Base-by-base conservation (phyloP, 2,888 invertebrate species). In the Eupithecia insigniata region DNA sequence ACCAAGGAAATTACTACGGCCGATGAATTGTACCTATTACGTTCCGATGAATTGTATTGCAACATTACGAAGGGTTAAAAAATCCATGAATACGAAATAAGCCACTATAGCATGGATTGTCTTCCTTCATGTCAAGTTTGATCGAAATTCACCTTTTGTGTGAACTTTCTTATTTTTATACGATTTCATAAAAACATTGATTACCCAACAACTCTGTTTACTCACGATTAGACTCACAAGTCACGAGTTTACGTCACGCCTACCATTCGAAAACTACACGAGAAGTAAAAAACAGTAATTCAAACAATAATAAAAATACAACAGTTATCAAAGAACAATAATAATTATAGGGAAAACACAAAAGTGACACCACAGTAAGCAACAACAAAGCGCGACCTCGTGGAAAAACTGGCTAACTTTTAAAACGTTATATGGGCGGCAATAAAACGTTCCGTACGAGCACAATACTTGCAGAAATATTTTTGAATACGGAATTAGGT, bases 401-500 rank as follows among this genome's bases (percentile, higher is more conserved):
- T 83, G 91, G 87, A 86, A 84, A 89, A 92, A 92, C 86, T 85
- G 91, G 85, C 89, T 87, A 94, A 93, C 91, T 94, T 94, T 93
- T 92, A 93, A 94, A 94, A 92, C 94, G 93, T 92, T 94, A 94
- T 94, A 94, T 90, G 92, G 90, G 81, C 89, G 87, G 92, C 88
- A 89, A 94, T 94, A 94, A 94, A 94, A 92, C 90, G 92, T 89
- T 90, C 87, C 89, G 91, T 92, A 91, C 93, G 89, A 92, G 89
- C 89, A 94, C 94, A 93, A 94, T 93, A 93, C 93, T 93, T 90
- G 93, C 91, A 91, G 91, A 93, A 93, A 94, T 93, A 94, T 94
- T 94, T 94, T 94, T 94, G 94, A 94, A 94, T 94, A 94, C 94
- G 89, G 93, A 94, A 94, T 94, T 94, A 94, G 94, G 94, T 93